Evolutionary conservation across 2,113 vertebrate genomes (phyloP), one percentile per base, ranked within the genome.

Genomic region (Neolamprologus devosi): DNA sequence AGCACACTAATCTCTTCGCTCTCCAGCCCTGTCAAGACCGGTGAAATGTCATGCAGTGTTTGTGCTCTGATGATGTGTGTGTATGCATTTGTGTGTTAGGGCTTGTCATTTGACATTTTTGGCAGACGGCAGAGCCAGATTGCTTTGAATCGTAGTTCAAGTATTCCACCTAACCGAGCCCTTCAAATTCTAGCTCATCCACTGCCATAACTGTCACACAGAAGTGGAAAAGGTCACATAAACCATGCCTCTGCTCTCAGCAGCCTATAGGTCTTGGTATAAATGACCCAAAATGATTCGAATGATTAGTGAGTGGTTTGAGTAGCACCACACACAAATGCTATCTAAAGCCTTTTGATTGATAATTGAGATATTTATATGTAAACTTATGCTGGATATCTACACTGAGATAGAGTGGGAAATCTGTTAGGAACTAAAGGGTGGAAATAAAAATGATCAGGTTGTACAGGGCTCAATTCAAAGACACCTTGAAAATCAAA

Each of bases 21-120:
- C 65, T 80, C 70, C 21, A 40, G 60, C 85, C 78, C 68, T 37
- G 40, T 79, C 75, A 47, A 58, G 73, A 81, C 85, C 8, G 3
- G 17, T 79, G 82, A 92, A 92, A 91, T 93, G 88, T 91, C 93
- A 90, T 53, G 73, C 73, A 78, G 73, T 51, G 26, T 78, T 51
- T 30, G 45, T 73, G 16, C 30, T 75, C 80, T 47, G 42, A 30
- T 11, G 5, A 3, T 60, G 51, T 82, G 80, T 87, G 81, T 60
- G 75, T 83, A 35, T 82, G 63, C 80, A 63, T 80, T 79, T 55
- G 82, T 70, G 85, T 70, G 35, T 40, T 47, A 4, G 53, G 58
- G 54, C 84, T 63, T 82, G 85, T 85, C 85, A 37, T 91, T 78
- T 78, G 45, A 78, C 73, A 78, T 84, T 95, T 68, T 93, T 83